Base-by-base conservation (phyloP, 1,140 invertebrate species). In the Penaeus vannamei region DNA sequence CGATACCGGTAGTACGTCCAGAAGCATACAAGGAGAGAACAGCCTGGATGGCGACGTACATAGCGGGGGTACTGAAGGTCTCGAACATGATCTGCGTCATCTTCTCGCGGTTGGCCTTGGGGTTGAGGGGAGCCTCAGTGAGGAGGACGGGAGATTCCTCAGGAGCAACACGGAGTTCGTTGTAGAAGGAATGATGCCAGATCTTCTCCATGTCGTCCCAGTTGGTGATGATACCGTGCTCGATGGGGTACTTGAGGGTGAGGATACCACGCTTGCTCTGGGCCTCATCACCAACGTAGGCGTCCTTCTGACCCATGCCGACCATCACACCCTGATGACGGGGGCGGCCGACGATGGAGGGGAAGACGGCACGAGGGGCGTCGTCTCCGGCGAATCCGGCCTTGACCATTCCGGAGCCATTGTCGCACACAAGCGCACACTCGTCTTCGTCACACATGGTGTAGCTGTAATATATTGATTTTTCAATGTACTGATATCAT, bases 161-260 rank as follows among this genome's bases (percentile, higher is more conserved):
- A 14, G 98, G 98, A 62, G 97, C 98, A 87, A 98, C 97, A 94
- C 97, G 96, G 91, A 99, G 94, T 94, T 99, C 98, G 92, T 98
- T 98, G 94, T 98, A 98, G 94, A 98, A 98, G 89, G 97, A 97
- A 94, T 98, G 97, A 94, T 98, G 97, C 97, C 97, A 98, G 93
- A 98, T 98, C 93, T 98, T 98, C 93, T 98, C 97, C 97, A 99
- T 98, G 93, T 98, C 97, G 92, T 98, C 97, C 97, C 97, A 98
- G 95, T 98, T 98, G 93, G 97, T 98, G 92, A 98, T 96, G 93
- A 98, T 98, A 92, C 97, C 97, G 95, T 98, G 97, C 32, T 72
- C 66, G 32, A 72, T 72, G 32, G 66, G 66, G 66, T 72, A 72
- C 66, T 72, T 72, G 32, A 72, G 66, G 23, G 66, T 72, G 0